Evolutionary conservation across 2,113 vertebrate genomes (phyloP), one percentile per base, ranked within the genome.

Genomic region (Etheostoma spectabile): DNA sequence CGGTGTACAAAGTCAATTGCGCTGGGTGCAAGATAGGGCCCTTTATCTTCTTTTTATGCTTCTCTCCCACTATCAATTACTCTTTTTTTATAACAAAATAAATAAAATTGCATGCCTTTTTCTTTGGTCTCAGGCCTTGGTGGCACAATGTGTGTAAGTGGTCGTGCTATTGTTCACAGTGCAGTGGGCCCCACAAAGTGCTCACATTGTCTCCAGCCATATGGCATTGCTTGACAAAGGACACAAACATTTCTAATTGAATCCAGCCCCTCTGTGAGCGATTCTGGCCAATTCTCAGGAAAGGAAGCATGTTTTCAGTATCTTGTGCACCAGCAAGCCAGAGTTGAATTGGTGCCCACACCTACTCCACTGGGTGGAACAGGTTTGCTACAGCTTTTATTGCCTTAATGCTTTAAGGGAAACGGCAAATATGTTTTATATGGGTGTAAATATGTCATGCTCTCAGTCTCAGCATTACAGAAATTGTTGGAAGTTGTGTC

Each of bases 171-270:
- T 93, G 94, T 95, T 94, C 91, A 70, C 78, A 72, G 90, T 57
- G 73, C 79, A 83, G 75, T 81, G 80, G 88, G 85, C 90, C 89
- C 86, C 93, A 90, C 90, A 91, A 76, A 88, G 91, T 85, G 84
- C 84, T 92, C 80, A 67, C 63, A 72, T 78, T 91, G 86, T 92
- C 77, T 93, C 84, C 51, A 87, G 80, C 87, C 93, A 94, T 93
- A 93, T 95, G 93, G 93, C 92, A 91, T 89, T 91, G 89, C 85
- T 93, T 91, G 91, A 94, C 93, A 91, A 91, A 93, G 88, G 92
- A 93, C 88, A 94, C 91, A 95, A 94, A 93, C 93, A 93, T 92
- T 92, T 90, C 72, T 94, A 94, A 95, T 94, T 92, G 91, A 91
- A 92, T 89, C 92, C 93, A 94, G 94, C 74, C 82, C 63, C 76